A percentile compares a stretch with the other conserved stretches of the same genome.
Conservation (phyloP, 2,113 vertebrate genomes). For the Callipepla californica region DNA sequence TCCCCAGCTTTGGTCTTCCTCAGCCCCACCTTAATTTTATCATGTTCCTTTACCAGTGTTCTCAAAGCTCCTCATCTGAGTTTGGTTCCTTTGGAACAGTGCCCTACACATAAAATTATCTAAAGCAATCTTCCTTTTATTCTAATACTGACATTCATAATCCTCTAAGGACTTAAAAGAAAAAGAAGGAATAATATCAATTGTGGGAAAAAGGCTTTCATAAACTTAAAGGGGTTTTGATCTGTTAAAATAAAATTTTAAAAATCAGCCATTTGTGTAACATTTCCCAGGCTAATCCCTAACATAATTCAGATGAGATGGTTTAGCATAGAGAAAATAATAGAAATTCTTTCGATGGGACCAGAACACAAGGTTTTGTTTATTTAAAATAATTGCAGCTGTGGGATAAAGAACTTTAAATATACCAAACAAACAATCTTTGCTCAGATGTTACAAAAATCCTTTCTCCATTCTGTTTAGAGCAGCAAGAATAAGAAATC, state of each 20-base stretch:
- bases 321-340: slow-evolving; percentile 43
- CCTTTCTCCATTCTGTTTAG: not conserved
- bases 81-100: slow-evolving; percentile 54
- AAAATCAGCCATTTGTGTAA: not conserved
- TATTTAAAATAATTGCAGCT: slow-evolving; percentile 63
- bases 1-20: not conserved
- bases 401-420: slow-evolving; percentile 5
- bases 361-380: slow-evolving; percentile 51
- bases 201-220: slow-evolving; percentile 69
- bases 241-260: slow-evolving; percentile 43
- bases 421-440: not conserved
- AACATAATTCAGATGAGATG: slow-evolving; percentile 49
- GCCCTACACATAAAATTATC: slow-evolving; percentile 67
- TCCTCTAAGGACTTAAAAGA: slow-evolving; percentile 61
- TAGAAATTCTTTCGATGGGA: slow-evolving; percentile 38
- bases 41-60: slow-evolving; percentile 19
- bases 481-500: not conserved
- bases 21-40: slow-evolving; percentile 45
- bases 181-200: slow-evolving; percentile 63
- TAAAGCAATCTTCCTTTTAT: slow-evolving; percentile 61
- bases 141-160: slow-evolving; percentile 63
- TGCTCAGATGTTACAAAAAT: not conserved
- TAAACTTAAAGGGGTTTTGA: slow-evolving; percentile 59
- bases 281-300: slow-evolving; percentile 61
- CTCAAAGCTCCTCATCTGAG: slow-evolving; percentile 52